A percentile compares a stretch with the other conserved stretches of the same genome.
These are phyloP conservation scores for Ferdinandea cuprea DNA, from an alignment of 2,888 invertebrate species.

Conservation along the genomic window DNA sequence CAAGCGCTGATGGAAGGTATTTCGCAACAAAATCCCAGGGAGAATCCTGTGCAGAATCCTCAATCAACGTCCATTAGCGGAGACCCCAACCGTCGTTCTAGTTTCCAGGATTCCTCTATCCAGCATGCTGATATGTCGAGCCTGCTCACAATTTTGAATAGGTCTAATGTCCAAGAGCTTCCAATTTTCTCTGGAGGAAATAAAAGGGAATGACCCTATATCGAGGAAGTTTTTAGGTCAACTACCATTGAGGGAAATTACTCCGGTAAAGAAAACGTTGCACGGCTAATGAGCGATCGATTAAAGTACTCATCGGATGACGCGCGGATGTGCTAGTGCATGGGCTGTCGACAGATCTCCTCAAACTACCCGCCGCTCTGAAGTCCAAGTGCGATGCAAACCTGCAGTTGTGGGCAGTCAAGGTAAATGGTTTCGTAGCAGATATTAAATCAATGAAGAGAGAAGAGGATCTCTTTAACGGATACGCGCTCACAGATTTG, in stretches of 20 bases:
- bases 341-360: constrained; percentile 12
- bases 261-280: constrained; percentile 1
- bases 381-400: constrained; percentile 7
- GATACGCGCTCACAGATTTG: not conserved
- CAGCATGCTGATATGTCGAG: not conserved
- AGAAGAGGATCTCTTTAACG: not conserved
- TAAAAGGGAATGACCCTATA: constrained; percentile 30
- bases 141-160: constrained; percentile 1
- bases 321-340: constrained; percentile 24
- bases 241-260: constrained; percentile 28
- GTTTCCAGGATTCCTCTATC: too few relatives aligned
- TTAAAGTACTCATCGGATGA: not conserved
- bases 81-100: too few relatives aligned
- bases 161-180: not conserved
- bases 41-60: too few relatives aligned
- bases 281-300: not conserved
- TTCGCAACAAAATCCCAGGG: too few relatives aligned
- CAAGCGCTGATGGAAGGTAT: too few relatives aligned
- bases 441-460: constrained; percentile 3
- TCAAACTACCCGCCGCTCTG: not conserved
- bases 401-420: constrained; percentile 15
- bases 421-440: constrained; percentile 18
- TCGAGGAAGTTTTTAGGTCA: constrained; percentile 26
- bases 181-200: constrained; percentile 16
- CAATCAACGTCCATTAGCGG: too few relatives aligned